These are phyloP conservation scores for Xiphophorus couchianus DNA, from an alignment of 2,113 vertebrate genomes.

Conservation along the genomic window DNA sequence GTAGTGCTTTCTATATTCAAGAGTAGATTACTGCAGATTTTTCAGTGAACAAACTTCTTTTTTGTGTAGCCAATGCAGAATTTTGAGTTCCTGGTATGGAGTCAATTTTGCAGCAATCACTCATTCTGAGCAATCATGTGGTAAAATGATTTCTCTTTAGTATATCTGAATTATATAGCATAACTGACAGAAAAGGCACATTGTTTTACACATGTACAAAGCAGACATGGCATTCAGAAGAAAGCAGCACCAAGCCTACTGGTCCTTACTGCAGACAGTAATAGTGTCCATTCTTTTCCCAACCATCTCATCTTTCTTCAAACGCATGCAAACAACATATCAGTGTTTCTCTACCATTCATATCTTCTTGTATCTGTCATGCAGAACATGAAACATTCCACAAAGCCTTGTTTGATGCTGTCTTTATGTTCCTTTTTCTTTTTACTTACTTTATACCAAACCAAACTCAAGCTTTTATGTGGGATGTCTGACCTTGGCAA, in stretches of 20 bases:
- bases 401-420: no score
- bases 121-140: not conserved
- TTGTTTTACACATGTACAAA: not conserved
- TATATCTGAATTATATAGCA: not conserved
- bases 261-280: not conserved
- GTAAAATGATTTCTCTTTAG: not conserved
- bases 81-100: not conserved
- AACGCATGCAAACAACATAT: not conserved
- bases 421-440: no score
- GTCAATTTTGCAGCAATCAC: not conserved
- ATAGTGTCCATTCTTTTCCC: not conserved
- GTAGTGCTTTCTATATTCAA: not conserved
- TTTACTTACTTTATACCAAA: not conserved
- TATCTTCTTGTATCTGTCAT: not conserved
- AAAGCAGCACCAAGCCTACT: not conserved
- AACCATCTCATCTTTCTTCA: not conserved
- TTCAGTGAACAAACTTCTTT: no score
- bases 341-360: not conserved
- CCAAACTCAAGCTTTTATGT: not conserved
- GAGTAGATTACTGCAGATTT: no score
- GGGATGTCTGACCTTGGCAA: not conserved
- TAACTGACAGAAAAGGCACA: not conserved
- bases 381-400: no score
- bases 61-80: no score
- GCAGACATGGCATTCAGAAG: not conserved